A percentile compares a stretch with the other conserved stretches of the same genome.
These are phyloP conservation scores for Malaclemys terrapin DNA, from an alignment of 2,113 vertebrate genomes.

Conservation along the genomic window DNA sequence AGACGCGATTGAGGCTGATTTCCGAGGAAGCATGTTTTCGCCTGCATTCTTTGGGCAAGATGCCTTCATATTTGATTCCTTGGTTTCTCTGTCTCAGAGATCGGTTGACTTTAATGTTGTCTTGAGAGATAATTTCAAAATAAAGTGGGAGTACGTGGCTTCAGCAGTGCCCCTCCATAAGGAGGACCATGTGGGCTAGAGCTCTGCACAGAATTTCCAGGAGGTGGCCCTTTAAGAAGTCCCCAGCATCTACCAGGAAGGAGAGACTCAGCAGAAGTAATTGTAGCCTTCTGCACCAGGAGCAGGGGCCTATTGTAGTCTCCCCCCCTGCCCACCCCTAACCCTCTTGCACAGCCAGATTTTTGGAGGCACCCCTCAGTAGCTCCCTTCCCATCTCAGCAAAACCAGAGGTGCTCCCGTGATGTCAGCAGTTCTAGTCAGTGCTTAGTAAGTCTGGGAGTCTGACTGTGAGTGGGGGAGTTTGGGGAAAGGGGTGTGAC, in stretches of 20 bases:
- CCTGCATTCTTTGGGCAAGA: not conserved
- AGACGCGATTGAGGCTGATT: too few species aligned
- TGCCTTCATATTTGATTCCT: not conserved
- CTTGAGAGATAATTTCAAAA: not conserved
- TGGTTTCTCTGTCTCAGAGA: not conserved
- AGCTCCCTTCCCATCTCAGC: too few species aligned
- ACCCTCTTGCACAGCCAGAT: not conserved
- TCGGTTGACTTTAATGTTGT: not conserved
- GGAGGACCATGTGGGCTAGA: not conserved
- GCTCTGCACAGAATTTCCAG: not conserved
- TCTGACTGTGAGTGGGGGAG: too few species aligned
- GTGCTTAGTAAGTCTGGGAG: too few species aligned
- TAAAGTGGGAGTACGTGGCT: too few species aligned
- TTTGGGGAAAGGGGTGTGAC: too few species aligned
- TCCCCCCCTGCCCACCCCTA: too few species aligned
- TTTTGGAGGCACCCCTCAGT: too few species aligned
- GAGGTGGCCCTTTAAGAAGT: not conserved
- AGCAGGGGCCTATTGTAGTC: not conserved
- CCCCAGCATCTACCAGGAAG: not conserved
- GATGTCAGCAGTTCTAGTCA: too few species aligned
- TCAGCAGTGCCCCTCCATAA: not conserved
- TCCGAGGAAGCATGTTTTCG: too few species aligned
- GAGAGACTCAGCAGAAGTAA: not conserved
- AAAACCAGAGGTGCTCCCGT: too few species aligned
- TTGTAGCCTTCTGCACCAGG: not conserved